Evolutionary conservation across 2,888 invertebrate genomes (phyloP), one percentile per base, ranked within the genome.

Genomic region (Octonoba sinensis): DNA sequence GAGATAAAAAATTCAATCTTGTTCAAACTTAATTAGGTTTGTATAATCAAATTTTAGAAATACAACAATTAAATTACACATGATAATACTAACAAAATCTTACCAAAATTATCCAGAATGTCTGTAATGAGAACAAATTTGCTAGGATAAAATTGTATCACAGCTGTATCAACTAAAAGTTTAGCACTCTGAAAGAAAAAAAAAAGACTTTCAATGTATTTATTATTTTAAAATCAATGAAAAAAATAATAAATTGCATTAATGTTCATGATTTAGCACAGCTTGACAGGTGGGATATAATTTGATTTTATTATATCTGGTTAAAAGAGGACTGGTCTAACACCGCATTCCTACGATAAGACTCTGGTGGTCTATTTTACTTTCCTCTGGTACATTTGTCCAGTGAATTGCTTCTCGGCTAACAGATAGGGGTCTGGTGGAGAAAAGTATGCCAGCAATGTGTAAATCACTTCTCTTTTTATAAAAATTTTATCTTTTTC

Each of bases 51-150:
- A 56, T 20, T 20, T 18, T 24, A 60, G 22, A 60, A 60, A 15
- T 16, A 57, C 12, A 59, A 59, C 8, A 24, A 22, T 60, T 20
- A 22, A 60, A 16, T 22, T 60, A 27, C 4, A 56, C n/a, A 11
- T 16, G 22, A 22, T 60, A 54, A 56, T 6, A 18, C 6, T 51
- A 51, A 8, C 51, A 3, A 0, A 18, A 57, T 83, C 86, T 86
- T 85, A 87, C 90, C 91, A 90, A 99, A 99, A 84, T 94, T 95
- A 88, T 99, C 97, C 85, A 99, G 90, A 85, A 98, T 95, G 88
- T 99, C 98, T 15, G 97, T 97, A 74, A 99, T 93, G 18, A 99
- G 91, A 49, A 97, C 96, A 91, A 97, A 99, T 90, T 99, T 98
- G 89, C 97, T 97, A 0, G 99, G 99, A 90, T 99, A 99, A 89